Base-by-base conservation (phyloP, 2,113 vertebrate genomes). In the Pampusana beccarii region DNA sequence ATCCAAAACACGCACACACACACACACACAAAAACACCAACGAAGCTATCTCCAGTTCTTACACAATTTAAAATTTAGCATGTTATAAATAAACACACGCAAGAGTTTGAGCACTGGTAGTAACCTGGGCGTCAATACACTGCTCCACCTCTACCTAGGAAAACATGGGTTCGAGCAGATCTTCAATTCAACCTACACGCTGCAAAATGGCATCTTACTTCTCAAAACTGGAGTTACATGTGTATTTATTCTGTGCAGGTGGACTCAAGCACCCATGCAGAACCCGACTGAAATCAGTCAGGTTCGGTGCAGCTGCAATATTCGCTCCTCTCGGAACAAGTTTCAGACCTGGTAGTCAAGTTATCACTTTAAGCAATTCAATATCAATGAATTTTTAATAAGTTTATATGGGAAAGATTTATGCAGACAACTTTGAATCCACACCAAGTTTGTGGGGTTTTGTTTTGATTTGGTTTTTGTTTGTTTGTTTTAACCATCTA, bases 181-280 rank as follows among this genome's bases (percentile, higher is more conserved):
- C 40, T 80, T 44, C 19, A 26, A 56, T 48, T 57, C 0, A 0
- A 70, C 40, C 24, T 13, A 36, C 14, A 16, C 0, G 0, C 50
- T 73, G 54, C 71, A 65, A 33, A 82, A 58, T 4, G 29, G 11
- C 82, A 34, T 12, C 46, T 80, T 31, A 4, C 10, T 54, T 92
- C 92, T 70, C 58, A 51, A 3, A 84, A 71, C 33, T 31, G 26
- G 51, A 91, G 72, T 42, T 38, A 15, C 7, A 20, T 5, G 42
- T n/a, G 40, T 82, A n/a, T 90, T 66, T 66, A 16, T 88, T 70
- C 85, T 8, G 18, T 33, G 93, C 87, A 94, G 74, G 71, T 80
- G 90, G 79, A 56, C 46, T 64, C 82, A 23, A 12, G 42, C 13
- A 60, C 58, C 78, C 81, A 26, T 3, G 2, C 74, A 88, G 51